Percentiles rank a stretch among this genome's conserved stretches.
Evolutionary conservation across 2,888 invertebrate species (phyloP).

Genomic region (Synanthedon vespiformis): DNA sequence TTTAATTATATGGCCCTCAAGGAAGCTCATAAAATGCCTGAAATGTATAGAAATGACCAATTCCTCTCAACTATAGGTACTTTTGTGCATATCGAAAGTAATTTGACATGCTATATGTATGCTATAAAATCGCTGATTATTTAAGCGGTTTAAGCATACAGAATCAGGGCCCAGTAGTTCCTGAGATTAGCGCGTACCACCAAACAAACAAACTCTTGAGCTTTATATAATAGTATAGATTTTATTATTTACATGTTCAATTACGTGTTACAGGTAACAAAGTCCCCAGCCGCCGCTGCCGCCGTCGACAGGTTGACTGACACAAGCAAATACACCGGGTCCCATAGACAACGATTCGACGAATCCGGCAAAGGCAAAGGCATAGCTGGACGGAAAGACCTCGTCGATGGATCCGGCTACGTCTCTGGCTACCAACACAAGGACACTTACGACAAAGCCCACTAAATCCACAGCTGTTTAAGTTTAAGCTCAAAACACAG

Average conservation of each 20-base stretch:
- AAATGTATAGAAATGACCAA: too few species aligned
- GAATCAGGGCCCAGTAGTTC: too few species aligned
- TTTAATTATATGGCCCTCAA: neutral
- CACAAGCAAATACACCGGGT: slow-evolving; percentile 88
- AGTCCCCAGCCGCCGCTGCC: slow-evolving; percentile 62
- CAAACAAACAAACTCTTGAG: too few species aligned
- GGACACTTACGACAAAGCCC: slow-evolving; percentile 77
- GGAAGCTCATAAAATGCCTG: neutral
- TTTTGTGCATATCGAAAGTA: too few species aligned
- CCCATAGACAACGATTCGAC: slow-evolving; percentile 88
- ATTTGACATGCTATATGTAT: too few species aligned
- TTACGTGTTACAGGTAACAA: slow-evolving; percentile 34
- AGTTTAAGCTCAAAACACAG: neutral
- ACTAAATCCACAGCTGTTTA: slow-evolving; percentile 26
- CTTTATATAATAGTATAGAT: too few species aligned
- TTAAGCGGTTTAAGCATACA: too few species aligned
- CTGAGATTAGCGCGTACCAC: too few species aligned
- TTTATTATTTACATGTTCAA: too few species aligned
- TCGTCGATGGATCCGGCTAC: slow-evolving; percentile 81
- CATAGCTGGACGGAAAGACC: slow-evolving; percentile 83
- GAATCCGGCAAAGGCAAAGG: slow-evolving; percentile 88
- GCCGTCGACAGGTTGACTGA: slow-evolving; percentile 85
- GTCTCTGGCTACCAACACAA: slow-evolving; percentile 89
- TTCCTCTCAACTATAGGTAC: neutral
- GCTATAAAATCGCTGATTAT: too few species aligned